Percentiles rank a stretch among this genome's conserved stretches.
Conservation (phyloP, 2,888 invertebrate species). For the Ormyrus nitidulus region DNA sequence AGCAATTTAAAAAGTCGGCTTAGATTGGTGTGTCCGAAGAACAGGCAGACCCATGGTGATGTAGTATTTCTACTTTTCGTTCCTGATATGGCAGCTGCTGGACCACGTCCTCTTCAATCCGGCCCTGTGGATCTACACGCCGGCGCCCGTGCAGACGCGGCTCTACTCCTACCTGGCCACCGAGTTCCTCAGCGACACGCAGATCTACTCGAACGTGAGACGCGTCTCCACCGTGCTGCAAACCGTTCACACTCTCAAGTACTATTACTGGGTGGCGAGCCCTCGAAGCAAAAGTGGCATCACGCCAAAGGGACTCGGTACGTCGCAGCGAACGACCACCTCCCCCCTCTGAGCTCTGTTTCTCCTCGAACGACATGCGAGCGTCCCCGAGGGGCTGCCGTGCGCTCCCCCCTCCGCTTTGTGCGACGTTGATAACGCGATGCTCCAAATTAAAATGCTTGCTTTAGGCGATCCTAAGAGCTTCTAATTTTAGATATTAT, state of each 20-base stretch:
- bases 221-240: slow-evolving; percentile 98
- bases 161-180: slow-evolving; percentile 98
- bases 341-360: no score
- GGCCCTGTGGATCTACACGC: slow-evolving; percentile 98
- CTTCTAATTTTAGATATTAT: not conserved
- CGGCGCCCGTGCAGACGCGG: slow-evolving; percentile 94
- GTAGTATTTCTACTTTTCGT: slow-evolving; percentile 93
- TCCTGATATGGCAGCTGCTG: slow-evolving; percentile 95
- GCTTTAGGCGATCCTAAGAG: no score
- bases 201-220: slow-evolving; percentile 97
- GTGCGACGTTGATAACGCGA: no score
- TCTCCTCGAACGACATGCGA: no score
- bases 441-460: no score
- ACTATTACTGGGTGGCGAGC: slow-evolving; percentile 99
- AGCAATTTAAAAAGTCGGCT: slow-evolving; percentile 68
- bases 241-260: slow-evolving; percentile 98
- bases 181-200: slow-evolving; percentile 98
- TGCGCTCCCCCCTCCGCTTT: no score
- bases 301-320: slow-evolving; percentile 95
- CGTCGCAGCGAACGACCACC: slow-evolving; percentile 68
- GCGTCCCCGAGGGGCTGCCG: no score
- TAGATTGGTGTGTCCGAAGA: slow-evolving; percentile 74
- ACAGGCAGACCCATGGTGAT: slow-evolving; percentile 78
- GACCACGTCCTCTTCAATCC: slow-evolving; percentile 99
- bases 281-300: slow-evolving; percentile 96